phyloP scores from a whole-genome alignment of 2,888 invertebrate genomes.

The Drosophila dives region DNA sequence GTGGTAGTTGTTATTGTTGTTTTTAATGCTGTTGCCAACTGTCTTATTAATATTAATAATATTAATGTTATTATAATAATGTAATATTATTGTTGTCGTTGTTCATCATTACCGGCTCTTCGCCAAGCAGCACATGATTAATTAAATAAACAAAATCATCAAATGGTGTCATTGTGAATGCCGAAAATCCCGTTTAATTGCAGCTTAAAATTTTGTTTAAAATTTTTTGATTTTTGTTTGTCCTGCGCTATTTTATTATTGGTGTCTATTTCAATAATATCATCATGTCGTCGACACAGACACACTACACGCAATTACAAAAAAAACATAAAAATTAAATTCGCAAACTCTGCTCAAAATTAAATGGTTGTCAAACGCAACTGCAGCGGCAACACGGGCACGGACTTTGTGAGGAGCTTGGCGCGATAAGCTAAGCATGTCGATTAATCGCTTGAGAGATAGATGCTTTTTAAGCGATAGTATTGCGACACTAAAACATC shows the following conservation, averaged over 20 bases:
- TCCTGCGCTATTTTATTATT: constrained; percentile 2
- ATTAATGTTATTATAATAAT: no score
- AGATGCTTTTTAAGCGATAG: not conserved
- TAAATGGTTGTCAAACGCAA: constrained; percentile 34
- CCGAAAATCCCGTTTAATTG: constrained; percentile 24
- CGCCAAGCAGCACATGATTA: constrained; percentile 87
- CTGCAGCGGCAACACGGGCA: constrained; percentile 39
- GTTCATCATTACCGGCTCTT: constrained; percentile 86
- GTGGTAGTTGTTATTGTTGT: constrained; percentile 2
- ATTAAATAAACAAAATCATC: constrained; percentile 87
- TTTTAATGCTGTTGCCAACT: not conserved
- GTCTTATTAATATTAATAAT: not conserved
- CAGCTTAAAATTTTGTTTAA: constrained; percentile 34
- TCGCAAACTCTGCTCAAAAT: constrained; percentile 12
- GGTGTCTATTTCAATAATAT: constrained; percentile 12
- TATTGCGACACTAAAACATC: not conserved
- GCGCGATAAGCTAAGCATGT: constrained; percentile 30
- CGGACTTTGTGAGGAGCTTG: constrained; percentile 33
- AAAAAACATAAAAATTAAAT: constrained; percentile 39
- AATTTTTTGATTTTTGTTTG: constrained; percentile 5
- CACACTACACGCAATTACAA: constrained; percentile 31
- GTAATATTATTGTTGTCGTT: not conserved
- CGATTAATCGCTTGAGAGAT: constrained; percentile 17
- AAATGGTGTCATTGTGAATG: constrained; percentile 86
- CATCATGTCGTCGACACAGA: constrained; percentile 28